Base-by-base conservation (phyloP, 2,797 vertebrate species). In the Pseudochirops cupreus region DNA sequence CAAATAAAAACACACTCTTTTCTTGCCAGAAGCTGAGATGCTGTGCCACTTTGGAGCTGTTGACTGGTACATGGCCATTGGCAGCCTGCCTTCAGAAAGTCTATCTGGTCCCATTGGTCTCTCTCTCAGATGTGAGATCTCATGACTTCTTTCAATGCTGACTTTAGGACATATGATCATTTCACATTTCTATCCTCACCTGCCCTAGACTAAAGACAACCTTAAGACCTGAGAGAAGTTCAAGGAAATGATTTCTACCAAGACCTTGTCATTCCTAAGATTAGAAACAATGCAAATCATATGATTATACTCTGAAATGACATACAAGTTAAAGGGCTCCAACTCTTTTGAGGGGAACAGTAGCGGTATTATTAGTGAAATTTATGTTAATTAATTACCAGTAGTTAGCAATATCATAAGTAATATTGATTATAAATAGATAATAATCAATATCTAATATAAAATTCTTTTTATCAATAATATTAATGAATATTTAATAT, bases 231-330 rank as follows among this genome's bases (percentile, higher is more conserved):
- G 26, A 94, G 92, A 94, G 31, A 6, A 91, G 33, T 54, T 91
- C 92, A 56, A 93, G 46, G 93, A 97, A 92, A 90, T 94, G 91
- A 94, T 96, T 96, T 96, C 91, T 87, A 29, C 95, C 39, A 92
- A 91, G 92, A 87, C 24, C 91, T 95, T 93, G 50, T 56, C 91
- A 90, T 97, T 98, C 62, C 91, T 94, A 52, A 74, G 31, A 92
- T 91, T 4, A 56, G 92, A 96, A 96, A 24, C 58, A 1, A 0
- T n/a, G 29, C 21, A 95, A 46, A 94, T 59, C 67, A 91, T 33
- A 52, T 55, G 1, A 0, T 93, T 90, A 95, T 16, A 90, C 50
- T 39, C 16, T 52, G 18, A 90, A 96, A 95, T 92, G 82, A 96
- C 97, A 95, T 94, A 87, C 62, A 92, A 92, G 7, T 87, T 96